These are phyloP conservation scores for Mixornis gularis DNA, from an alignment of 2,113 vertebrate species.

Conservation along the genomic window DNA sequence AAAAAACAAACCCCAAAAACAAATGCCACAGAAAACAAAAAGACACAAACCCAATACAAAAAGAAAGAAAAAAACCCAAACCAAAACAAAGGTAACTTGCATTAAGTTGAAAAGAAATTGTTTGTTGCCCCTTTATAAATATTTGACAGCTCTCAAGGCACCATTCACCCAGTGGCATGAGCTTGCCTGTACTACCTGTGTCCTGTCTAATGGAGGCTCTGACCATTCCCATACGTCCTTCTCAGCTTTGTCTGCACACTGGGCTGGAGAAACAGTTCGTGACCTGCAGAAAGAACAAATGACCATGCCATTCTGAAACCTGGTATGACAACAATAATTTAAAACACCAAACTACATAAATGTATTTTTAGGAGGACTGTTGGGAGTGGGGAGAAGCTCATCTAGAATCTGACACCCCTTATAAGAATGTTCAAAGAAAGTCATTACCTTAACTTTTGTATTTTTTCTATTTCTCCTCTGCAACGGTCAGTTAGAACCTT, in stretches of 20 bases:
- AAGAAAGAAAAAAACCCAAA: background rate
- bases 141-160: background rate
- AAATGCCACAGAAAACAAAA: background rate
- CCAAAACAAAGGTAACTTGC: background rate
- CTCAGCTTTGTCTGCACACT: background rate
- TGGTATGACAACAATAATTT: background rate
- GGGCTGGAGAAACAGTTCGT: conserved; percentile 48
- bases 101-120: background rate
- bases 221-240: conserved; percentile 26
- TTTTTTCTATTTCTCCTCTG: conserved; percentile 8
- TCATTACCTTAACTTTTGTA: background rate
- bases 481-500: background rate
- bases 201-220: conserved; percentile 57
- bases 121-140: background rate
- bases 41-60: background rate
- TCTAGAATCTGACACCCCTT: background rate
- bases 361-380: background rate
- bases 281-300: conserved; percentile 52
- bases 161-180: background rate
- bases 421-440: background rate
- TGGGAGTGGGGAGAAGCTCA: background rate
- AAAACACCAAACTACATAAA: background rate
- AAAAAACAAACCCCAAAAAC: background rate
- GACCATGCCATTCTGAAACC: background rate
- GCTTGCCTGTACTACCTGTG: conserved; percentile 61